Evolutionary conservation across 2,888 invertebrate species (phyloP).

Genomic region (Tillus elongatus): DNA sequence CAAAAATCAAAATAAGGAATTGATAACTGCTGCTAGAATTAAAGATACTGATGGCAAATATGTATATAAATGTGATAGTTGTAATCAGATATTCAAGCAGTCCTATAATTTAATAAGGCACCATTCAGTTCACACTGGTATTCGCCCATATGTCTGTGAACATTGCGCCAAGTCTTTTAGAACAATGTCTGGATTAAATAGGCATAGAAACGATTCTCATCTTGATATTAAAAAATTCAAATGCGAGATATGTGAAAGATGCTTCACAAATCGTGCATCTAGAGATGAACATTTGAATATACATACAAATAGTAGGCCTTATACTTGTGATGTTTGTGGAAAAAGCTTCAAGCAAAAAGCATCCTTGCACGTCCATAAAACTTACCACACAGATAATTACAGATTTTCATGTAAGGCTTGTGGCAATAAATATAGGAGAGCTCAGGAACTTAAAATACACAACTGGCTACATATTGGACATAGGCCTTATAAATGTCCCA

Average conservation of each 20-base stretch:
- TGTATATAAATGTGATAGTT: conserved; percentile 40
- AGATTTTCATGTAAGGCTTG: conserved; percentile 45
- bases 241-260: conserved; percentile 43
- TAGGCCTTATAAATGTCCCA: conserved; percentile 44
- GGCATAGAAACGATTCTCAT: conserved; percentile 47
- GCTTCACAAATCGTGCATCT: conserved; percentile 45
- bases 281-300: conserved; percentile 45
- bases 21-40: conserved; percentile 29
- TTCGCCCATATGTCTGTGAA: conserved; percentile 44
- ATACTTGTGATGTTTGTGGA: conserved; percentile 49
- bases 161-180: conserved; percentile 47
- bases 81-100: conserved; percentile 36
- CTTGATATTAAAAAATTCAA: conserved; percentile 41
- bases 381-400: conserved; percentile 25
- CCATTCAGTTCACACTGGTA: conserved; percentile 41
- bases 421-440: conserved; percentile 46
- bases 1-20: conserved; percentile 23
- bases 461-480: conserved; percentile 49
- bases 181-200: conserved; percentile 44
- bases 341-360: conserved; percentile 46
- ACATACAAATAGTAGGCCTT: conserved; percentile 43
- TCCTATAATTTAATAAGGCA: conserved; percentile 43
- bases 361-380: conserved; percentile 33
- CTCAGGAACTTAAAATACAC: conserved; percentile 48
- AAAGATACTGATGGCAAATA: conserved; percentile 23